These are phyloP conservation scores for Aspidapion aeneum DNA, from an alignment of 2,888 invertebrate genomes.

Conservation along the genomic window DNA sequence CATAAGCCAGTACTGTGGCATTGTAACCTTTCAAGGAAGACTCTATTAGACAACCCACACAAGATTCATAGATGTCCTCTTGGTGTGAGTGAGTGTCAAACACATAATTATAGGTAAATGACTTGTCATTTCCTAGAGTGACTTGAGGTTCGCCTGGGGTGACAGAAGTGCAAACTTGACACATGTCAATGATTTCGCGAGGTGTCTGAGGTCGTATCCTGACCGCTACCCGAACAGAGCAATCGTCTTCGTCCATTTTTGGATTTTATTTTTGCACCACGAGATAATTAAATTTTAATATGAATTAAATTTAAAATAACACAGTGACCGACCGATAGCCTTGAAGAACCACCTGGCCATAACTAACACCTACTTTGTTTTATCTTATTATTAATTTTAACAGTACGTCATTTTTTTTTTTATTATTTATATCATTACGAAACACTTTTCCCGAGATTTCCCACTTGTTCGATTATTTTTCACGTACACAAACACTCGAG, in stretches of 20 bases:
- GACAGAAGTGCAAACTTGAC: constrained; percentile 88
- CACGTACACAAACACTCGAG: not conserved
- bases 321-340: constrained; percentile 15
- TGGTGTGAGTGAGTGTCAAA: constrained; percentile 80
- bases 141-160: constrained; percentile 89
- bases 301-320: not conserved
- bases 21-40: constrained; percentile 95
- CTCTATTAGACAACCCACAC: constrained; percentile 83
- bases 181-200: constrained; percentile 91
- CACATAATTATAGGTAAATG: constrained; percentile 95
- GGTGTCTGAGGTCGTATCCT: constrained; percentile 93
- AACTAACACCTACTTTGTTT: constrained; percentile 39
- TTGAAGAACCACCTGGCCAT: constrained; percentile 32
- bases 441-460: not conserved
- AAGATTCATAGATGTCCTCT: constrained; percentile 73
- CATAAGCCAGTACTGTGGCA: constrained; percentile 96
- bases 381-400: constrained; percentile 29
- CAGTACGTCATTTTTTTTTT: not conserved
- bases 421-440: not conserved
- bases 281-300: not conserved
- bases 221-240: constrained; percentile 66
- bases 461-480: not conserved
- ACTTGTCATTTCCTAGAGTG: constrained; percentile 87
- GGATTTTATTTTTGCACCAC: not conserved
- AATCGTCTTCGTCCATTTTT: constrained; percentile 61